Evolutionary conservation across 2,113 vertebrate species (phyloP).

Genomic region (Thryonomys swinderianus): DNA sequence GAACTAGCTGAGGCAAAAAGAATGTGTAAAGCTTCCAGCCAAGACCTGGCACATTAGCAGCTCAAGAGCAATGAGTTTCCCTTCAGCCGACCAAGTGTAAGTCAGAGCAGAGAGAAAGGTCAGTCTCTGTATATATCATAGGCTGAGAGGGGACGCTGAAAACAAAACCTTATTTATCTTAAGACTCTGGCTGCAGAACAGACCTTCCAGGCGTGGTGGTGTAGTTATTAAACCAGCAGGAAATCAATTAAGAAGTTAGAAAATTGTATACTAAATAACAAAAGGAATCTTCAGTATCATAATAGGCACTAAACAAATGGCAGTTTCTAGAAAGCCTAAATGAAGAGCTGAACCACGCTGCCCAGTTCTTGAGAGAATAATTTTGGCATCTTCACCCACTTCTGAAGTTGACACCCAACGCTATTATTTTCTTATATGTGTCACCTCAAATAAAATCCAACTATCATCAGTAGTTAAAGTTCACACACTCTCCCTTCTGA

Average conservation of each 20-base stretch:
- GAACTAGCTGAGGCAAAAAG: neutral
- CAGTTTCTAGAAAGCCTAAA: neutral
- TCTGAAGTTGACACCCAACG: neutral
- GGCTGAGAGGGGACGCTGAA: neutral
- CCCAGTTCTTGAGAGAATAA: neutral
- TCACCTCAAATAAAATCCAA: neutral
- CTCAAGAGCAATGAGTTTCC: neutral
- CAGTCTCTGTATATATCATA: neutral
- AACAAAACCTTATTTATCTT: neutral
- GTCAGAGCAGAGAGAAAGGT: neutral
- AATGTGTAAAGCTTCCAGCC: neutral
- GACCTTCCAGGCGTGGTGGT: neutral
- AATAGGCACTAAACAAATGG: neutral
- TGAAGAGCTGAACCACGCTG: neutral
- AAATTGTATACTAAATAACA: neutral
- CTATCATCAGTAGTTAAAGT: no score
- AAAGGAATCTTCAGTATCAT: neutral
- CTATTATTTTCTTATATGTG: neutral
- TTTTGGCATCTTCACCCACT: neutral
- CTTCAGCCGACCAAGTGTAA: neutral
- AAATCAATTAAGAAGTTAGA: conserved; percentile 7
- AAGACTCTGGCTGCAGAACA: neutral
- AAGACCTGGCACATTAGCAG: neutral
- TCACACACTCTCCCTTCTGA: neutral
- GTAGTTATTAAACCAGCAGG: neutral